Conservation (phyloP, 1,140 invertebrate genomes). For the Trachelipus rathkii region DNA sequence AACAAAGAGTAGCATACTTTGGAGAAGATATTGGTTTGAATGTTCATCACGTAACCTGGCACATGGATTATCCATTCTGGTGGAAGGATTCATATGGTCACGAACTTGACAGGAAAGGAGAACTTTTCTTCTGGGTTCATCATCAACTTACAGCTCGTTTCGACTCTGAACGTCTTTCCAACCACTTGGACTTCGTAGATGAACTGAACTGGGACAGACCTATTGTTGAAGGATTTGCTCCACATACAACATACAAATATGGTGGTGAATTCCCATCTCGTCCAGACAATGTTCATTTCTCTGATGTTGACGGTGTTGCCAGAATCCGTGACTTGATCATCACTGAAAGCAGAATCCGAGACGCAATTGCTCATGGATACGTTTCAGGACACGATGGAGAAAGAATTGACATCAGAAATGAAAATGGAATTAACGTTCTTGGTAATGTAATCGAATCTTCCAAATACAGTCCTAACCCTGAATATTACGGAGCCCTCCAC, state of each 20-base stretch:
- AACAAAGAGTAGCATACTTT: slow-evolving; percentile 57
- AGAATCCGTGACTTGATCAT: slow-evolving; percentile 25
- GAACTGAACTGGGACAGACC: slow-evolving; percentile 52
- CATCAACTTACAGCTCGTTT: slow-evolving; percentile 56
- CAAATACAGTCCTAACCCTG: slow-evolving; percentile 25
- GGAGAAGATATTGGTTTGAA: slow-evolving; percentile 68
- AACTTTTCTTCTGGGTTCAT: slow-evolving; percentile 54
- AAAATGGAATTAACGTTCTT: slow-evolving; percentile 28
- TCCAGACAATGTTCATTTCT: slow-evolving; percentile 50
- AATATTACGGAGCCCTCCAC: slow-evolving; percentile 48
- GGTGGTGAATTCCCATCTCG: slow-evolving; percentile 62
- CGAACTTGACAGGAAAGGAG: slow-evolving; percentile 47
- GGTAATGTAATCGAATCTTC: slow-evolving; percentile 34
- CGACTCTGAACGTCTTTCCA: slow-evolving; percentile 55
- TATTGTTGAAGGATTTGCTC: slow-evolving; percentile 59
- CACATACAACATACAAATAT: slow-evolving; percentile 59
- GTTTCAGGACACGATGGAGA: not conserved
- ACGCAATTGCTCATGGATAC: slow-evolving; percentile 22
- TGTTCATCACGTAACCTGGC: slow-evolving; percentile 60
- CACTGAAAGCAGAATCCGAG: slow-evolving; percentile 15
- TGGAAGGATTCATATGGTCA: slow-evolving; percentile 49
- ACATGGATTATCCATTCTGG: slow-evolving; percentile 56
- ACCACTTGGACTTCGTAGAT: slow-evolving; percentile 52
- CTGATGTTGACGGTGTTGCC: slow-evolving; percentile 17
- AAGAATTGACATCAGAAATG: slow-evolving; percentile 33